Percentiles rank a stretch among this genome's conserved stretches.
Conservation (phyloP, 2,797 vertebrate species). For the Peromyscus attwateri region DNA sequence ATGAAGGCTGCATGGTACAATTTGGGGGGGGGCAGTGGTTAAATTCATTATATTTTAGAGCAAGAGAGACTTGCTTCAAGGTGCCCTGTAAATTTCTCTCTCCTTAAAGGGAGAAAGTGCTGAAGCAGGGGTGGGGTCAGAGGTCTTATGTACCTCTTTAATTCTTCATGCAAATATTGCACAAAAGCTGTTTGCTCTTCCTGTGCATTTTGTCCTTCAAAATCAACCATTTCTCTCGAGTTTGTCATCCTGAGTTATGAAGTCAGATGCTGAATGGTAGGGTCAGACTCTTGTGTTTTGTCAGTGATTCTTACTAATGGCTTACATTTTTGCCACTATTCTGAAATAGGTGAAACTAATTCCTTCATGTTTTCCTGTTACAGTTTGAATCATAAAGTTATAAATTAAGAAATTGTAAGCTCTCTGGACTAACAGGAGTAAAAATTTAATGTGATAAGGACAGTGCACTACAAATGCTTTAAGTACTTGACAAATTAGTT, state of each 20-base stretch:
- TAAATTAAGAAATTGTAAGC: background rate
- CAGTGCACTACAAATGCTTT: constrained; percentile 41
- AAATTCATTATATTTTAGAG: constrained; percentile 57
- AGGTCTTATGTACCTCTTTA: constrained; percentile 57
- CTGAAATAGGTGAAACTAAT: constrained; percentile 45
- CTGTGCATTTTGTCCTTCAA: constrained; percentile 62
- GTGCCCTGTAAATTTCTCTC: background rate
- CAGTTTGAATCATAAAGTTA: constrained; percentile 34
- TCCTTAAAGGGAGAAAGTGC: constrained; percentile 30
- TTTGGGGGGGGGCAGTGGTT: background rate
- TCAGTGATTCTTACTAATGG: constrained; percentile 23
- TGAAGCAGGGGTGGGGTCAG: background rate
- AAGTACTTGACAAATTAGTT: constrained; percentile 51
- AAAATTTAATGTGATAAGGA: constrained; percentile 45
- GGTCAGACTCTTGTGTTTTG: background rate
- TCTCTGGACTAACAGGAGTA: constrained; percentile 40
- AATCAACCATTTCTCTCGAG: constrained; percentile 60
- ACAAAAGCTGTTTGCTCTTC: constrained; percentile 40
- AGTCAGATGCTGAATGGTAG: background rate
- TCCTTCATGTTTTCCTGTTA: constrained; percentile 26
- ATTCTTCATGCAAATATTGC: constrained; percentile 48
- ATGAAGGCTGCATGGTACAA: background rate
- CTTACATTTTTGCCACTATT: constrained; percentile 48
- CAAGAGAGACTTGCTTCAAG: constrained; percentile 45
- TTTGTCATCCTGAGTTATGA: constrained; percentile 22